A percentile compares a stretch with the other conserved stretches of the same genome.
Conservation (phyloP, 2,888 invertebrate genomes). For the Cantharis lateralis region DNA sequence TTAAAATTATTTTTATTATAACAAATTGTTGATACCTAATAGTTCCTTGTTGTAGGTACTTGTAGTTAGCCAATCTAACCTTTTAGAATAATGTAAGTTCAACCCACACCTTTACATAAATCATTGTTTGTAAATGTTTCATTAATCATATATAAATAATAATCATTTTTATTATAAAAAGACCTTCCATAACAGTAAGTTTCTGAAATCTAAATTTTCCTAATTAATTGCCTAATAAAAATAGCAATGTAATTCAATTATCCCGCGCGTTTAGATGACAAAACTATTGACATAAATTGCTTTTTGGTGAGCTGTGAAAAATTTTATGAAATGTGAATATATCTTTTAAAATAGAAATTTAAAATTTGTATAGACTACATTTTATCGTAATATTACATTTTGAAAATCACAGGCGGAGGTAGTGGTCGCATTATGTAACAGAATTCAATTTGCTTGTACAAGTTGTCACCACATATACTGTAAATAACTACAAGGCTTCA, state of each 20-base stretch:
- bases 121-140: background rate
- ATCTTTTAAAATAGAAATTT: background rate
- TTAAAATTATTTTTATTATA: background rate
- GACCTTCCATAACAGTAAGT: background rate
- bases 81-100: background rate
- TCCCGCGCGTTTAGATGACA: background rate
- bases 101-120: background rate
- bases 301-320: background rate
- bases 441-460: conserved; percentile 16
- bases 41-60: background rate
- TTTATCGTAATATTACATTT: background rate
- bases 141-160: background rate
- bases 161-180: background rate
- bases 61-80: background rate
- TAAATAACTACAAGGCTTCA: conserved; percentile 16
- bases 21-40: background rate
- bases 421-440: conserved; percentile 5
- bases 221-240: background rate
- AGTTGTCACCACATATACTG: conserved; percentile 7
- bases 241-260: background rate
- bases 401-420: background rate
- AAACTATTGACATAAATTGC: background rate
- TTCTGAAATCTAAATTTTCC: background rate
- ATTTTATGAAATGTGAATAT: background rate
- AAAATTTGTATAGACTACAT: background rate